A percentile compares a stretch with the other conserved stretches of the same genome.
phyloP scores from a whole-genome alignment of 2,888 invertebrate genomes.

The Drosophila rellima region DNA sequence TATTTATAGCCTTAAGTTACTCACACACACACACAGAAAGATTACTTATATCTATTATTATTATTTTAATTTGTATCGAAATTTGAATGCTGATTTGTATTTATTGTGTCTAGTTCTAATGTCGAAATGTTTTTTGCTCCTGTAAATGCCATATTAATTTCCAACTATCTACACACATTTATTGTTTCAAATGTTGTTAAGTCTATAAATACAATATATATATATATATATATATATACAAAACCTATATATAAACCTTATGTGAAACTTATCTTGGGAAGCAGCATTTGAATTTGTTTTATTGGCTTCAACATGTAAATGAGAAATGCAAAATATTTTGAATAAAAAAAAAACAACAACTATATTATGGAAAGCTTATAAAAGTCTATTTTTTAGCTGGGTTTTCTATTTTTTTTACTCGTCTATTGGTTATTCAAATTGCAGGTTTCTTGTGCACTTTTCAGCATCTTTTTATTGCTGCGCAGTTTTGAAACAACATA shows the following conservation, averaged over 20 bases:
- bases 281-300: constrained; percentile 42
- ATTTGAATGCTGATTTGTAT: constrained; percentile 63
- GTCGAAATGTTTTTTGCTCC: constrained; percentile 26
- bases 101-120: constrained; percentile 67
- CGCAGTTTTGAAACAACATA: constrained; percentile 26
- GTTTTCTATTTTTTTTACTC: background rate
- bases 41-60: constrained; percentile 33
- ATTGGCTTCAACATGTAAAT: constrained; percentile 61
- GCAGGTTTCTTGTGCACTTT: background rate
- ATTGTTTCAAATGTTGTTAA: constrained; percentile 44
- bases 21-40: constrained; percentile 25
- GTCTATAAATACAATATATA: constrained; percentile 7
- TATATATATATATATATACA: constrained; percentile 5
- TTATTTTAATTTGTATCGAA: constrained; percentile 40
- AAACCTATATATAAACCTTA: constrained; percentile 7
- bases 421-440: background rate
- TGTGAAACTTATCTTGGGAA: constrained; percentile 14
- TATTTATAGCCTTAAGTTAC: constrained; percentile 64
- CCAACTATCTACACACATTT: constrained; percentile 23
- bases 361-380: background rate
- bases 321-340: constrained; percentile 74
- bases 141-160: constrained; percentile 58
- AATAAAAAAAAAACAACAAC: constrained; percentile 60
- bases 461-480: constrained; percentile 20
- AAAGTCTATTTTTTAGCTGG: background rate